phyloP scores from a whole-genome alignment of 2,797 vertebrate species.

The Cephalopachus bancanus region DNA sequence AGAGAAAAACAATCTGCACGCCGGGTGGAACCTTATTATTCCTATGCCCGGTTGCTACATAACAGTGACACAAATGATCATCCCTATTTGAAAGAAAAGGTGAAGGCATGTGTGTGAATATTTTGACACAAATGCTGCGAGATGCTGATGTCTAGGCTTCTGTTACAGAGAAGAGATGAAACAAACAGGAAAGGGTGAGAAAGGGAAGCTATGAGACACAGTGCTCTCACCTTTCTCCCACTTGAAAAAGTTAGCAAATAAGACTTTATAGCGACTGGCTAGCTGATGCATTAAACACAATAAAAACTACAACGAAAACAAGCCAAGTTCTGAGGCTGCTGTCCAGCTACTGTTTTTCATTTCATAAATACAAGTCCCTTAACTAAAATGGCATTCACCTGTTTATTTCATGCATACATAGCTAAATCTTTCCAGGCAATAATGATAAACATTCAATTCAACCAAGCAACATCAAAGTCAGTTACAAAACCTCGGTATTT shows the following conservation, averaged over 20 bases:
- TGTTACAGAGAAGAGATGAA: not conserved
- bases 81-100: not conserved
- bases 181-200: not conserved
- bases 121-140: not conserved
- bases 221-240: not conserved
- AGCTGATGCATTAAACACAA: not conserved
- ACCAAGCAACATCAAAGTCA: not conserved
- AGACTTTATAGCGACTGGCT: not conserved
- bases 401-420: not conserved
- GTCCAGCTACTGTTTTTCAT: not conserved
- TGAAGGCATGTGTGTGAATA: not conserved
- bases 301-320: not conserved
- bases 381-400: not conserved
- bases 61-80: not conserved
- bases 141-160: not conserved
- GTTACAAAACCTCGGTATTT: not conserved
- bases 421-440: not conserved
- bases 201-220: not conserved
- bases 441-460: not conserved
- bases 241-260: constrained; percentile 39
- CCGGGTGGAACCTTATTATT: not conserved
- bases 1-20: constrained; percentile 34
- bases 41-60: not conserved
- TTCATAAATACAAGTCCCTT: not conserved
- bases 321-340: not conserved